Evolutionary conservation across 92 coral and sea anemone species (phyloP), one percentile per base, ranked within the genome.

Genomic region (Bergia sp.): DNA sequence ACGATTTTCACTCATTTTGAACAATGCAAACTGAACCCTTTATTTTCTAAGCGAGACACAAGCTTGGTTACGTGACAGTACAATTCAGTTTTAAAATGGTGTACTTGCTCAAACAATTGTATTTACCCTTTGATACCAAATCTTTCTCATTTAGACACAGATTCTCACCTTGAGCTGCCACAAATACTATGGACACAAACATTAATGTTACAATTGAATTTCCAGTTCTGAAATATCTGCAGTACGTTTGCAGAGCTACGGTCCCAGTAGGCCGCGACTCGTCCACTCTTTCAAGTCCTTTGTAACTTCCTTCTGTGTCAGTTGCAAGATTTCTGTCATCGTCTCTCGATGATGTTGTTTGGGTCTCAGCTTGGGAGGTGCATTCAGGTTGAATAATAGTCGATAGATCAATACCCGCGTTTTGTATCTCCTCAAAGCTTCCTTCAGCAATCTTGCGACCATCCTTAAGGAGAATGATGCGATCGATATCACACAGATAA

Each of bases 181-280:
- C 23, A n/a, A 44, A 44, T 12, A 71, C 64, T 49, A 84, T 29
- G 42, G 36, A 43, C 5, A 58, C 47, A 84, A 84, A 37, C 87
- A 71, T 44, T 73, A 84, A 73, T 23, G 64, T 84, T 7, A 84
- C 42, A 84, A 72, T 44, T 13, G 87, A 84, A 37, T 84, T 84
- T 71, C 87, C 87, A 84, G 78, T 73, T 84, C 87, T 84, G 61
- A 84, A 84, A 29, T 84, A 84, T 15, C 49, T 84, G 78, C 79
- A 84, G 67, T 84, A 84, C 5, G 87, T 84, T 20, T 45, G n/a
- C 36, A 84, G 43, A 5, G 65, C 79, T 44, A 84, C 87, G 2
- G 66, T 84, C 15, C 87, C 87, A 37, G 87, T 84, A 1, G 37
- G 45, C 15, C 87, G 79, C 6, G 87, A 29, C 64, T 84, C 87